Base-by-base conservation (phyloP, 2,113 vertebrate species). In the Ptilorrhoa leucosticta region DNA sequence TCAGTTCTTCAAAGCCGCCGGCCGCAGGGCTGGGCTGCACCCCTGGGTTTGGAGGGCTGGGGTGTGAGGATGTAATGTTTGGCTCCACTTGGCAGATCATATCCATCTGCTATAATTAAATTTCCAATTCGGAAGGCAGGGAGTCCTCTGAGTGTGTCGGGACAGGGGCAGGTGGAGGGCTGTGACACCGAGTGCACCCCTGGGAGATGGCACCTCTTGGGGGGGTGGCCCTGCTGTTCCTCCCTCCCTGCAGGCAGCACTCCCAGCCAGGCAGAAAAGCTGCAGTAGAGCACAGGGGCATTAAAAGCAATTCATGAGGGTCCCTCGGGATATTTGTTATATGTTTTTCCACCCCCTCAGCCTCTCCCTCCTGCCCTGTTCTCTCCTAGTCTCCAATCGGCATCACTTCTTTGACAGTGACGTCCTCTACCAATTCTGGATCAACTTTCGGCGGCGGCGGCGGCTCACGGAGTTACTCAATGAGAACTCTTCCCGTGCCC, bases 371-470 rank as follows among this genome's bases (percentile, higher is more conserved):
- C 44, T 83, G 22, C 20, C 30, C 64, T 84, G 18, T 86, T 96
- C 83, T 96, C 71, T 94, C 70, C 82, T 75, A 99, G 99, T 99
- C 85, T 97, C 97, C 87, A 97, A 96, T 9, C 98, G 97, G 79
- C 97, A 98, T 78, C 97, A 98, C 90, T 99, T 99, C 95, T 98
- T 98, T 69, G 99, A 99, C 94, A 98, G 98, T 14, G 98, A 98
- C 58, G 82, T 98, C 35, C 98, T 99, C 65, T 99, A 98, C 96
- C 98, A 98, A 21, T 99, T 99, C 96, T 98, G 98, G 96, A 98
- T 98, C 86, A 99, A 99, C 85, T 99, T 99, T 20, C 98, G 98
- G 0, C 97, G 98, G 1, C 95, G 98, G 1, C 94, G 98, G 0
- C 98, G 97, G 1, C 98, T 99, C 10, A 98, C 98, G 1, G 98